A percentile compares a stretch with the other conserved stretches of the same genome.
Evolutionary conservation across 2,797 vertebrate genomes (phyloP).

Genomic region (Caiman crocodilus): DNA sequence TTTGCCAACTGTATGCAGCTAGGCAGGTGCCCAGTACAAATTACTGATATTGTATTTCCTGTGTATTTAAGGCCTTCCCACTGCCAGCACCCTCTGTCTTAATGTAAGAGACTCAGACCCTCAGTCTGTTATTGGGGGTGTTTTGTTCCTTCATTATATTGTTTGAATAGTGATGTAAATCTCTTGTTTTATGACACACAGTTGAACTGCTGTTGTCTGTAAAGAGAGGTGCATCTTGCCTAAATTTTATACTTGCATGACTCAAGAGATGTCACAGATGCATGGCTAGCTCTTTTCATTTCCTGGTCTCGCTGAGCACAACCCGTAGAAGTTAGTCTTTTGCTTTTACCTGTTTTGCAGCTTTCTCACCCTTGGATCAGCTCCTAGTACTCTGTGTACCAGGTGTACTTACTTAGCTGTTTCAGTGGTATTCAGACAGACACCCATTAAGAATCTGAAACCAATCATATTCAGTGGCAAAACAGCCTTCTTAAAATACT

Average conservation of each 20-base stretch:
- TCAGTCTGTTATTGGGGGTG: neutral
- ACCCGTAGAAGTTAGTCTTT: neutral
- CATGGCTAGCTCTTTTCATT: neutral
- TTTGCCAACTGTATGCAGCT: slow-evolving; percentile 46
- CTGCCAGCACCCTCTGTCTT: neutral
- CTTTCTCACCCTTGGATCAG: neutral
- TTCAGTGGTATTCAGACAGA: neutral
- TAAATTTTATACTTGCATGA: neutral
- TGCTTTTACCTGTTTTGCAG: neutral
- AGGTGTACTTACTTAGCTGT: neutral
- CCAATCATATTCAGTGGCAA: rapidly evolving
- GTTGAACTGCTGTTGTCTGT: neutral
- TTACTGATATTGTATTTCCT: neutral
- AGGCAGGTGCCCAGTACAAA: neutral
- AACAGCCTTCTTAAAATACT: neutral
- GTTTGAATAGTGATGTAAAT: neutral
- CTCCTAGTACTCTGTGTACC: neutral
- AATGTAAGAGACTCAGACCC: neutral
- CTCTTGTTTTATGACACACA: neutral
- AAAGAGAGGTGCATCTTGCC: rapidly evolving
- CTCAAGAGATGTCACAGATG: neutral
- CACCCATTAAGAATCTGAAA: neutral
- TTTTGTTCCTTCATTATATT: neutral
- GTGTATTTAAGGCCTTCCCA: neutral
- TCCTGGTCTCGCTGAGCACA: neutral